phyloP scores from a whole-genome alignment of 1,140 invertebrate species.

The Argopecten irradians region DNA sequence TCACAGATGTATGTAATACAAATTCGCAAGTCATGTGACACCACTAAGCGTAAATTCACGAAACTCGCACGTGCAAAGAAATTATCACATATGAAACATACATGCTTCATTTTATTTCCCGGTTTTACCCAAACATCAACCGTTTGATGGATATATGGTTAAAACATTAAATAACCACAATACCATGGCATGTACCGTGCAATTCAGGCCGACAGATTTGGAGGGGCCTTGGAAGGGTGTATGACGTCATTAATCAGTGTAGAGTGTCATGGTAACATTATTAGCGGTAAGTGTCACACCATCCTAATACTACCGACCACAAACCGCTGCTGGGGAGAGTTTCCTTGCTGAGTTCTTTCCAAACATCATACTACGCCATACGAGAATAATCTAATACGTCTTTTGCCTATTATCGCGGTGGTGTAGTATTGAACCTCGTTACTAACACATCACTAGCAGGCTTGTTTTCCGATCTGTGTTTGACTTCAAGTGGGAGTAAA shows the following conservation, averaged over 20 bases:
- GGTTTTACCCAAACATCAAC: neutral
- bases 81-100: neutral
- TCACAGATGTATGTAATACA: neutral
- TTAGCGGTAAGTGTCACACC: neutral
- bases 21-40: neutral
- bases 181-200: neutral
- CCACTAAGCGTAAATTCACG: neutral
- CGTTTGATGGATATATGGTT: neutral
- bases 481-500: constrained; percentile 16
- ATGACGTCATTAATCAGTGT: neutral
- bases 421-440: neutral
- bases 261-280: neutral
- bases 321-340: neutral
- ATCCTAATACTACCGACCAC: neutral
- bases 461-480: neutral
- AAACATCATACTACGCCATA: neutral
- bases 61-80: neutral
- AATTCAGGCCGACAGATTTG: neutral
- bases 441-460: neutral
- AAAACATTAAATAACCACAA: neutral
- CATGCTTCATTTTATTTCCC: neutral
- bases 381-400: neutral
- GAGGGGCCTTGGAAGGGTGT: neutral
- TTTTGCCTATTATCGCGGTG: neutral
- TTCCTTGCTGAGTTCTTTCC: neutral